phyloP scores from a whole-genome alignment of 2,113 vertebrate species.

The Anser cygnoides region DNA sequence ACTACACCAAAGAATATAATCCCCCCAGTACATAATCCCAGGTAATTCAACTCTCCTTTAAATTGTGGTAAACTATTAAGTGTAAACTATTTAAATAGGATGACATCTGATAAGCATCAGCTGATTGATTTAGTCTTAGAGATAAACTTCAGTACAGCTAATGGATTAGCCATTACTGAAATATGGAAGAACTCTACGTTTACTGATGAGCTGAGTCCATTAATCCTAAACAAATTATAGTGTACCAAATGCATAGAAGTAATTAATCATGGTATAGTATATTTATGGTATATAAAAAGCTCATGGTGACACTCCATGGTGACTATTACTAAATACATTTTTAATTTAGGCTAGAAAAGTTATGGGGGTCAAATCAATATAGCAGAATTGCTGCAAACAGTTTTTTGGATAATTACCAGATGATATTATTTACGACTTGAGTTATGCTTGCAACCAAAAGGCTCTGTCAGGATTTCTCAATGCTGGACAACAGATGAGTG shows the following conservation, averaged over 20 bases:
- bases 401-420: neutral
- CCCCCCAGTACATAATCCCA: neutral
- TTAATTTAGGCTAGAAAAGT: slow-evolving; percentile 23
- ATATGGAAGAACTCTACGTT: neutral
- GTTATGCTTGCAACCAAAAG: neutral
- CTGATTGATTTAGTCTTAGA: slow-evolving; percentile 1
- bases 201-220: neutral
- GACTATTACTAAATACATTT: neutral
- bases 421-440: neutral
- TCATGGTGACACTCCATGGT: neutral
- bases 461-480: neutral
- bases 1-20: neutral
- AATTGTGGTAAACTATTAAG: neutral
- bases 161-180: slow-evolving; percentile 13
- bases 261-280: neutral
- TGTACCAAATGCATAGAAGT: neutral
- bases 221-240: slow-evolving; percentile 45
- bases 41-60: neutral
- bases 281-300: neutral
- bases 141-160: neutral
- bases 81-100: neutral
- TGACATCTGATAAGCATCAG: neutral
- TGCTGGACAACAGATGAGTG: neutral
- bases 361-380: neutral
- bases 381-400: neutral